Percentiles rank a stretch among this genome's conserved stretches.
Conservation (phyloP, 1,140 invertebrate species). For the Atta cephalotes region DNA sequence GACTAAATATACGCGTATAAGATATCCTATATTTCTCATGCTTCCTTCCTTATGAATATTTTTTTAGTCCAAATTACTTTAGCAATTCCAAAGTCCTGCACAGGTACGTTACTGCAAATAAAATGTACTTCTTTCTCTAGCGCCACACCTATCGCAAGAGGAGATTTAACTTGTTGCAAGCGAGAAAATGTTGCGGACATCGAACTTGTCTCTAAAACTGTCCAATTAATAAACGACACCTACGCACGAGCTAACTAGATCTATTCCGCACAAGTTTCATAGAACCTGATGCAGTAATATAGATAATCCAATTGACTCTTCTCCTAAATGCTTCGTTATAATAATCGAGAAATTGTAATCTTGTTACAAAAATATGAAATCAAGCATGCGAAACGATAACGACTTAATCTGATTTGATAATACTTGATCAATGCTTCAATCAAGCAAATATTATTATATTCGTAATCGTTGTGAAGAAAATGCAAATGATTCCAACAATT, state of each 20-base stretch:
- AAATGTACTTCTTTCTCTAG: neutral
- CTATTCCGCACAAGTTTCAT: constrained; percentile 40
- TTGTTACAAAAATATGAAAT: neutral
- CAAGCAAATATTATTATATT: constrained; percentile 5
- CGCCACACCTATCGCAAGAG: neutral
- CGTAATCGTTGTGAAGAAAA: neutral
- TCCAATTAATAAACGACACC: constrained; percentile 41
- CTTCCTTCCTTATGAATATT: neutral
- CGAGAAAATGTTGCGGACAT: neutral
- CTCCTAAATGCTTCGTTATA: constrained; percentile 44
- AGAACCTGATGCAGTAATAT: constrained; percentile 18
- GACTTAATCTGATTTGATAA: neutral
- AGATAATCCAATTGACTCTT: constrained; percentile 53
- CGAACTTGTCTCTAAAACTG: constrained; percentile 28
- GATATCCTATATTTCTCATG: neutral
- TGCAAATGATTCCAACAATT: neutral
- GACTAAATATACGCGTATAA: neutral
- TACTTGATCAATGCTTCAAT: neutral
- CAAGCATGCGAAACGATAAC: neutral
- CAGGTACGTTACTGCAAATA: neutral
- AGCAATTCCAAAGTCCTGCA: neutral
- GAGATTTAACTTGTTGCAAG: neutral
- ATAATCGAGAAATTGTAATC: constrained; percentile 13
- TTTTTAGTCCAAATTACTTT: constrained; percentile 11
- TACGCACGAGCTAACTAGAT: constrained; percentile 59